Percentiles rank a stretch among this genome's conserved stretches.
Conservation (phyloP, 1,140 invertebrate species). For the Colletes gigas region DNA sequence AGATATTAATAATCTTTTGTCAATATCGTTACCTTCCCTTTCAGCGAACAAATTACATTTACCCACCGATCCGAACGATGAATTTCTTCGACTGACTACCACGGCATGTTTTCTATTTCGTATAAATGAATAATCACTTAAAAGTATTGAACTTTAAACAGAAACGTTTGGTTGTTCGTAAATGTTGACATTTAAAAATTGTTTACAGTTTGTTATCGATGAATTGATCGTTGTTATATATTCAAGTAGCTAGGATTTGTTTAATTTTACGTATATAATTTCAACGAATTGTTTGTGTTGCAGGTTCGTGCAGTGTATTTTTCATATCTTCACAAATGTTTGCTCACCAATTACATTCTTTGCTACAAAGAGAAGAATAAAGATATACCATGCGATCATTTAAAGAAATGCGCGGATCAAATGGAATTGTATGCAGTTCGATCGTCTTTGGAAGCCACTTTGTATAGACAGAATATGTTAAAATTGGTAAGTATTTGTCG, state of each 20-base stretch:
- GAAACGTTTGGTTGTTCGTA: neutral
- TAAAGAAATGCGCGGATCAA: slow-evolving; percentile 67
- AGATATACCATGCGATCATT: slow-evolving; percentile 44
- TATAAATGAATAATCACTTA: neutral
- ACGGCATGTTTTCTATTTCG: slow-evolving; percentile 54
- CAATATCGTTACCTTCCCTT: slow-evolving; percentile 61
- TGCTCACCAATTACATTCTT: slow-evolving; percentile 66
- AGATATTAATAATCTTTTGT: slow-evolving; percentile 49
- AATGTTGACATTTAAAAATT: neutral
- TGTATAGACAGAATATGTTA: slow-evolving; percentile 70
- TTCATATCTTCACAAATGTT: slow-evolving; percentile 70
- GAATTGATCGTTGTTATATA: neutral
- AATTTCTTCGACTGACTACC: slow-evolving; percentile 67
- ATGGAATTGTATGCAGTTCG: slow-evolving; percentile 68
- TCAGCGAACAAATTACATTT: slow-evolving; percentile 52
- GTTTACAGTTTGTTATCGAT: neutral
- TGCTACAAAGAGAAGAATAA: slow-evolving; percentile 56
- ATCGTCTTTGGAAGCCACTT: slow-evolving; percentile 63
- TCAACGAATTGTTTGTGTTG: slow-evolving; percentile 32
- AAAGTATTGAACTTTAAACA: neutral
- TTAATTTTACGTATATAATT: slow-evolving; percentile 4
- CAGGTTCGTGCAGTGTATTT: slow-evolving; percentile 71
- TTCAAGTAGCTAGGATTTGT: neutral
- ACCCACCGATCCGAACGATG: slow-evolving; percentile 47
- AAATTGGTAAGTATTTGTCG: slow-evolving; percentile 61